These are phyloP conservation scores for Phenacoccus solenopsis DNA, from an alignment of 1,140 invertebrate genomes.

Conservation along the genomic window DNA sequence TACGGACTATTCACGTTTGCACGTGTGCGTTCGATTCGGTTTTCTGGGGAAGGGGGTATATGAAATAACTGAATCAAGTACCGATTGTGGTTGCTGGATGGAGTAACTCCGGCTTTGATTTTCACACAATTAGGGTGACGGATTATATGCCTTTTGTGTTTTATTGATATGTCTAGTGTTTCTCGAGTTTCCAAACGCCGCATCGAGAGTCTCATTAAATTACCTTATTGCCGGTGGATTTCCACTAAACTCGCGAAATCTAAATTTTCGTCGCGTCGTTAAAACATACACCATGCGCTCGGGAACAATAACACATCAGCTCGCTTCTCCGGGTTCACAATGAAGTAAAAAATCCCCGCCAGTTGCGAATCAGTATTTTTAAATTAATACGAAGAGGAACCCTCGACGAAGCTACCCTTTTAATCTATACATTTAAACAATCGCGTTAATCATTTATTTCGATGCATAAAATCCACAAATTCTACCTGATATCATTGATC, in stretches of 20 bases:
- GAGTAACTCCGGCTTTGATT: not conserved
- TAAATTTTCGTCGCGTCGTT: too few species aligned
- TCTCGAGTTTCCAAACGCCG: not conserved
- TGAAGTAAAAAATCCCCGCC: too few species aligned
- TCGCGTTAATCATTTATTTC: not conserved
- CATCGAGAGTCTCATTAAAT: not conserved
- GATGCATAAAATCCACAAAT: not conserved
- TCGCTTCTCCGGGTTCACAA: too few species aligned
- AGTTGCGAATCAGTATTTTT: too few species aligned
- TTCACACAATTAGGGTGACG: slow-evolving; percentile 17
- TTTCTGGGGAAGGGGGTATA: not conserved
- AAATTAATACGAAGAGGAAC: too few species aligned
- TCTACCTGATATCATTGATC: not conserved
- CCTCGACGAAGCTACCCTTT: too few species aligned
- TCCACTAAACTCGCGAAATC: too few species aligned
- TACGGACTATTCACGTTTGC: not conserved
- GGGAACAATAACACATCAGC: too few species aligned
- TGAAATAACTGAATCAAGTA: slow-evolving; percentile 11
- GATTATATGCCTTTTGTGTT: slow-evolving; percentile 12
- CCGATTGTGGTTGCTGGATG: slow-evolving; percentile 8
- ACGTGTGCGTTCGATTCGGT: not conserved
- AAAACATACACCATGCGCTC: too few species aligned
- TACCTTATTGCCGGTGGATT: too few species aligned
- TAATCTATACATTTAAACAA: too few species aligned
- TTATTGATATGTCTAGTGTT: slow-evolving; percentile 8